phyloP scores from a whole-genome alignment of 2,888 invertebrate species.

The Furcula furcula region DNA sequence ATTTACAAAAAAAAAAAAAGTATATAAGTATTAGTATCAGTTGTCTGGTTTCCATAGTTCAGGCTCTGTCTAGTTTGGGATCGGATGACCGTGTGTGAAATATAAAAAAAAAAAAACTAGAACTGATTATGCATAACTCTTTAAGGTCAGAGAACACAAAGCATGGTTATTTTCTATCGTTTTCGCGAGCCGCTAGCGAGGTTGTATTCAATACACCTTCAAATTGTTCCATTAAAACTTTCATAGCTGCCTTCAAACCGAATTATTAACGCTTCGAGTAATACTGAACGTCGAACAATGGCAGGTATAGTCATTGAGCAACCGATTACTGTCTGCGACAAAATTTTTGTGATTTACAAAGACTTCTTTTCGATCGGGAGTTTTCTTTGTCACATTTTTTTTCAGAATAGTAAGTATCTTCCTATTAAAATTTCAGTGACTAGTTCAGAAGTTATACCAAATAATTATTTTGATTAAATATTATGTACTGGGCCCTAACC shows the following conservation, averaged over 20 bases:
- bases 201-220: conserved; percentile 64
- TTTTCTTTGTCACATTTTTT: neutral
- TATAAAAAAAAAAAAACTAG: too few relatives aligned
- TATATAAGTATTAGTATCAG: too few relatives aligned
- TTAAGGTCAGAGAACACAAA: conserved; percentile 24
- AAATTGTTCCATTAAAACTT: conserved; percentile 72
- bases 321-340: conserved; percentile 10
- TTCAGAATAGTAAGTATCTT: too few relatives aligned
- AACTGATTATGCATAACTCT: too few relatives aligned
- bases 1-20: too few relatives aligned
- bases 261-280: conserved; percentile 50
- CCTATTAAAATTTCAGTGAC: too few relatives aligned
- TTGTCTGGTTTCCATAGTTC: too few relatives aligned
- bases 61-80: too few relatives aligned
- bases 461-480: too few relatives aligned
- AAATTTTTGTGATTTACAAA: neutral
- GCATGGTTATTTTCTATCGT: conserved; percentile 29
- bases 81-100: too few relatives aligned
- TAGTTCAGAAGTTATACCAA: too few relatives aligned
- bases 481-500: too few relatives aligned
- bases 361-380: neutral
- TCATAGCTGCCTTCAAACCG: conserved; percentile 48
- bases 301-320: conserved; percentile 28
- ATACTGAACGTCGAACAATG: conserved; percentile 44
- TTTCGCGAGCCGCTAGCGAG: conserved; percentile 42